These are phyloP conservation scores for Pseudochirops corinnae DNA, from an alignment of 2,797 vertebrate genomes.

Conservation along the genomic window DNA sequence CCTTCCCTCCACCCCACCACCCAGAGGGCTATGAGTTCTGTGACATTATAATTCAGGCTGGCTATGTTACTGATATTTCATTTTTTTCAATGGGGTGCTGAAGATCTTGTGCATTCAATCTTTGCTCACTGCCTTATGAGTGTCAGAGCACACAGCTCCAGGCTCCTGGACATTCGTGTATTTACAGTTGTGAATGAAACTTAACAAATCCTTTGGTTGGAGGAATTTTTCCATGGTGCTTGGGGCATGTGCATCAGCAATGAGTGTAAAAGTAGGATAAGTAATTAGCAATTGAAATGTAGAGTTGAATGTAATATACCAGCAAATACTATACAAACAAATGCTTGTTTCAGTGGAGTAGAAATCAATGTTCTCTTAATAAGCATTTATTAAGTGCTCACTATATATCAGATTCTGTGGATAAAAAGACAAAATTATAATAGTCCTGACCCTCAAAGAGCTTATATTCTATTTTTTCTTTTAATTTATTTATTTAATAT, in stretches of 20 bases:
- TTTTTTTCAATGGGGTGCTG: constrained; percentile 1
- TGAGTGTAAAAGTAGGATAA: constrained; percentile 49
- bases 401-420: neutral
- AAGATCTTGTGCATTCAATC: constrained; percentile 41
- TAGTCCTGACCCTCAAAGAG: neutral
- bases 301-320: constrained; percentile 36
- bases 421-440: neutral
- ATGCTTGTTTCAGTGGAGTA: neutral
- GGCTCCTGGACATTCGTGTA: constrained; percentile 22
- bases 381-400: neutral
- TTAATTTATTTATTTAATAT: no score
- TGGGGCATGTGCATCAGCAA: constrained; percentile 42
- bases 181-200: constrained; percentile 56
- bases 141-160: constrained; percentile 19
- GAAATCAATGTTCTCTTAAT: neutral
- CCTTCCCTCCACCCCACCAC: neutral
- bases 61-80: constrained; percentile 4
- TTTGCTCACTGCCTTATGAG: constrained; percentile 25
- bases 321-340: constrained; percentile 11
- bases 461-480: neutral
- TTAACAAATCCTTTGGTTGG: constrained; percentile 45
- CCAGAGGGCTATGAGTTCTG: neutral
- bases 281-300: constrained; percentile 10
- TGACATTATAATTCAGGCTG: constrained; percentile 31
- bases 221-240: constrained; percentile 1